Conservation (phyloP, 2,888 invertebrate species). For the Slavum lentiscoides region DNA sequence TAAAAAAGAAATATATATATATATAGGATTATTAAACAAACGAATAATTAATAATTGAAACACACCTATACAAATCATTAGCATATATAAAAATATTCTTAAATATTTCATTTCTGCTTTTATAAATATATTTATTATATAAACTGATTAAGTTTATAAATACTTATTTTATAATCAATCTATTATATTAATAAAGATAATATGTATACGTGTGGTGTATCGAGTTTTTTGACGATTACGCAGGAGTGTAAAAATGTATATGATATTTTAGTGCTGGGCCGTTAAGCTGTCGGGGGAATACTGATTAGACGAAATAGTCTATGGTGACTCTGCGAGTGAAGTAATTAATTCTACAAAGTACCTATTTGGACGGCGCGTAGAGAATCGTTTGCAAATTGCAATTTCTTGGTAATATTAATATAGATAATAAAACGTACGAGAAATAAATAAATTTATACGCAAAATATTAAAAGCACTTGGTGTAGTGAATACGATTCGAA, state of each 20-base stretch:
- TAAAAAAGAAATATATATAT: too few relatives aligned
- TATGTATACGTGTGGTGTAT: too few relatives aligned
- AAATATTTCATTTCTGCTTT: too few relatives aligned
- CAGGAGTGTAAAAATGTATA: neutral
- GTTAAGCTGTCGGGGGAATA: constrained; percentile 35
- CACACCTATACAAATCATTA: too few relatives aligned
- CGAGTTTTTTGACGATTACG: neutral
- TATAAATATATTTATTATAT: too few relatives aligned
- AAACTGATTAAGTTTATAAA: too few relatives aligned
- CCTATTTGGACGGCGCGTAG: neutral
- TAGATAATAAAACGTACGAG: neutral
- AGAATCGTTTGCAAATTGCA: constrained; percentile 13
- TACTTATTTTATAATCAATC: too few relatives aligned
- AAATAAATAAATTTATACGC: neutral
- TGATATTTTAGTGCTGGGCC: constrained; percentile 22
- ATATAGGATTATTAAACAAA: too few relatives aligned
- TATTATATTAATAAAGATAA: too few relatives aligned
- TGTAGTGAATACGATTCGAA: too few relatives aligned
- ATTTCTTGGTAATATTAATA: neutral
- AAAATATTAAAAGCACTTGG: neutral
- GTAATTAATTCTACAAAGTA: constrained; percentile 41
- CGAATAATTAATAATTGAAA: too few relatives aligned
- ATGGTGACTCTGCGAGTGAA: neutral
- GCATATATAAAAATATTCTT: too few relatives aligned
- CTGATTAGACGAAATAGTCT: constrained; percentile 33